phyloP scores from a whole-genome alignment of 2,797 vertebrate genomes.

The Rhinoraja longicauda region DNA sequence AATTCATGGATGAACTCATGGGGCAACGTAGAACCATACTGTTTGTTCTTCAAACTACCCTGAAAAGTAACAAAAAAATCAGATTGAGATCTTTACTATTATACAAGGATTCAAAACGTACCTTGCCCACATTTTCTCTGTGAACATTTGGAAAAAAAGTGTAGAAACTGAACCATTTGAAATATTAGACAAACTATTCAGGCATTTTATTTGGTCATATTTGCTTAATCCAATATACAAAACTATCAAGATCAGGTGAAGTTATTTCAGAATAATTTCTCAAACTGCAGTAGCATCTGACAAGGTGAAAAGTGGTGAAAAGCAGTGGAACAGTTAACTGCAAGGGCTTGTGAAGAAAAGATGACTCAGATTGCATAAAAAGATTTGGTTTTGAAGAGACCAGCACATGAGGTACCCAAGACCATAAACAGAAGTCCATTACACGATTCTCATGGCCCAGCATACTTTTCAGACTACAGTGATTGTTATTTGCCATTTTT shows the following conservation, averaged over 20 bases:
- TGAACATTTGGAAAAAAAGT: too few species aligned
- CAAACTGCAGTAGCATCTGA: too few species aligned
- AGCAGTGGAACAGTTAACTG: too few species aligned
- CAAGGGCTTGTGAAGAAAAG: not conserved
- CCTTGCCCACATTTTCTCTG: too few species aligned
- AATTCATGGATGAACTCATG: slow-evolving; percentile 90
- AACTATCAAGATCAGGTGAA: too few species aligned
- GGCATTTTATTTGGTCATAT: too few species aligned
- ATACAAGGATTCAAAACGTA: not conserved
- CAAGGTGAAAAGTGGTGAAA: too few species aligned
- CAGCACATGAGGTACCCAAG: not conserved
- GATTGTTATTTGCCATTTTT: not conserved
- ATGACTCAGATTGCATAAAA: not conserved
- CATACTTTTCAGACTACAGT: not conserved
- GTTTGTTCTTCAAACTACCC: slow-evolving; percentile 77
- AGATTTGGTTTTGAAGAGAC: not conserved
- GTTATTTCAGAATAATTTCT: too few species aligned
- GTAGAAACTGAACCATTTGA: too few species aligned
- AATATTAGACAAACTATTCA: too few species aligned
- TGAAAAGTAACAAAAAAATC: slow-evolving; percentile 47
- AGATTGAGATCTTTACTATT: slow-evolving; percentile 29
- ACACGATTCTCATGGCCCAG: not conserved
- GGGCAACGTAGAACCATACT: slow-evolving; percentile 71
- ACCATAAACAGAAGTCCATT: not conserved
- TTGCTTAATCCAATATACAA: too few species aligned